phyloP scores from a whole-genome alignment of 23 tunicate species.

The Styela clava region DNA sequence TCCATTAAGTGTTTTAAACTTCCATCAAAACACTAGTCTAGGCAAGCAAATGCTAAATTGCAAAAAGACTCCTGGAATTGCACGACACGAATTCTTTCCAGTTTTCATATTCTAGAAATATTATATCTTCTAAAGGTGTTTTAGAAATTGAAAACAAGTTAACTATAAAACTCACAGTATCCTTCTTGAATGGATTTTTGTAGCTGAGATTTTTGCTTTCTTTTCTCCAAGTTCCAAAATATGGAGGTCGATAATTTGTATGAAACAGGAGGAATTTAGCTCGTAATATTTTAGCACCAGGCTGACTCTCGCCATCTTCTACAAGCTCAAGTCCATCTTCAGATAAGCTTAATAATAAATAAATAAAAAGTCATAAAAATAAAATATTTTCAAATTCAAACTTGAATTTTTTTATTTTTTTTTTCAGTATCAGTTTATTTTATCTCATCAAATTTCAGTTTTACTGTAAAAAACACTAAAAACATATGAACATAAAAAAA shows the following conservation, averaged over 20 bases:
- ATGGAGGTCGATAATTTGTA: conserved; percentile 84
- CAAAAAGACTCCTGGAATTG: too few species aligned
- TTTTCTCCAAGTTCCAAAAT: conserved; percentile 83
- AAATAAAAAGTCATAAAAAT: neutral
- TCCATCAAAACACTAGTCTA: too few species aligned
- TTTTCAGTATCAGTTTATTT: too few species aligned
- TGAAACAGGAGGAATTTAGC: conserved; percentile 70
- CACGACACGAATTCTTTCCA: too few species aligned
- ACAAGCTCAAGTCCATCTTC: conserved; percentile 81
- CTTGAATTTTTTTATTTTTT: neutral
- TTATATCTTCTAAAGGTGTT: too few species aligned
- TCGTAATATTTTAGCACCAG: conserved; percentile 13
- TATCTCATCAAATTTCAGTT: too few species aligned
- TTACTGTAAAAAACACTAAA: too few species aligned
- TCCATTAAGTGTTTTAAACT: too few species aligned
- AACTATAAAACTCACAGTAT: conserved; percentile 68
- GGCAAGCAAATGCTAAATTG: too few species aligned
- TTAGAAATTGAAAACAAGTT: too few species aligned
- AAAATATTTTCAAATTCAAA: neutral
- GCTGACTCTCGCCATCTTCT: conserved; percentile 5
- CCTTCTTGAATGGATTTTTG: conserved; percentile 55
- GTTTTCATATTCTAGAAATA: too few species aligned
- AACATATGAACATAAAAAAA: too few species aligned
- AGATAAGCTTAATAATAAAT: conserved; percentile 34
- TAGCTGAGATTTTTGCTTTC: conserved; percentile 35